Evolutionary conservation across 2,113 vertebrate species (phyloP).

Genomic region (Zosterops pallidus): DNA sequence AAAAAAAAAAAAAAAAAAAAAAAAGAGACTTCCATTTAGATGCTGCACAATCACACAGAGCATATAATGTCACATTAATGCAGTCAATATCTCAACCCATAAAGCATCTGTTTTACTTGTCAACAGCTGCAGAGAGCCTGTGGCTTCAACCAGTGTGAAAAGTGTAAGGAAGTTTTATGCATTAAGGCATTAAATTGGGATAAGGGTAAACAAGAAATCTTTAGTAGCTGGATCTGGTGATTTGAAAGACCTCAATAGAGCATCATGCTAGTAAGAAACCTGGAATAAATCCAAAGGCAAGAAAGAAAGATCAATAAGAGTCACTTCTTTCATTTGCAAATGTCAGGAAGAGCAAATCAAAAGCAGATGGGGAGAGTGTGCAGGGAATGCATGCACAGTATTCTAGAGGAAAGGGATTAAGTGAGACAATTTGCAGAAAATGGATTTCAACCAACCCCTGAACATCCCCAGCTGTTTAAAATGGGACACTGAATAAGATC

Average conservation of each 20-base stretch:
- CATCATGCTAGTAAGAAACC: neutral
- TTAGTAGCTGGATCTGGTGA: neutral
- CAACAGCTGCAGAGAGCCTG: neutral
- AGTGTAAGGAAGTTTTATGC: neutral
- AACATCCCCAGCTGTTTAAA: slow-evolving; percentile 10
- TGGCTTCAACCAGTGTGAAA: neutral
- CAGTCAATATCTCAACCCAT: neutral
- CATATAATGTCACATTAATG: neutral
- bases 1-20: neutral
- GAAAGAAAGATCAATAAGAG: slow-evolving; percentile 9
- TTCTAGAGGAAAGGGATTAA: slow-evolving; percentile 25
- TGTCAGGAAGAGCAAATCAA: slow-evolving; percentile 52
- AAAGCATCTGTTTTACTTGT: neutral
- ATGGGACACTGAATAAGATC: neutral
- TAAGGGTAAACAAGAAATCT: neutral
- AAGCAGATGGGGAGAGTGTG: slow-evolving; percentile 1
- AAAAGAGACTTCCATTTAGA: neutral
- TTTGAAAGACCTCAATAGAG: neutral
- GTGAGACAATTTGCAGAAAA: slow-evolving; percentile 20
- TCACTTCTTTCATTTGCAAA: neutral
- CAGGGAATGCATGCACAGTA: slow-evolving; percentile 9
- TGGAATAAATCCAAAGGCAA: slow-evolving; percentile 29
- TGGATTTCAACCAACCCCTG: neutral
- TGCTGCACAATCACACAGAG: neutral
- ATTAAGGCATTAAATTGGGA: neutral